Base-by-base conservation (phyloP, 23 tunicate species). In the Ascidia mentula region DNA sequence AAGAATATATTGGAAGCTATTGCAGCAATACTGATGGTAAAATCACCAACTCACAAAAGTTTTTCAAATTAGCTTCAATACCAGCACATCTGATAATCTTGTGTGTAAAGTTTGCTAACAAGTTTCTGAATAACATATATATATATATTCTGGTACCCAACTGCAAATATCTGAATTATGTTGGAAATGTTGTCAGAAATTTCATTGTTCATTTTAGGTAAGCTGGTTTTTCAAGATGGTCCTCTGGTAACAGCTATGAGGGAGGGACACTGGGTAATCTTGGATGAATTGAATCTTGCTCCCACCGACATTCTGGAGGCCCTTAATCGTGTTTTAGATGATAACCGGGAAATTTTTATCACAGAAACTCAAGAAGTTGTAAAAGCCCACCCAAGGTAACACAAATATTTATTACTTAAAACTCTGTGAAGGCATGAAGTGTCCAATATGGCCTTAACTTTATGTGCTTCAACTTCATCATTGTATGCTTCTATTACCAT, bases 231-330 rank as follows among this genome's bases (percentile, higher is more conserved):
- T 40, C 95, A 90, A 69, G 96, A 95, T 69, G 99, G 99, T 34
- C 96, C 99, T 15, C 84, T 95, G 70, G 99, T 95, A 18, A 95
- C 95, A 35, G 99, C 99, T 2, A 95, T 95, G 99, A 83, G 96
- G 9, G 86, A 95, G 60, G 99, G 99, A 4, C 74, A 90, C 75
- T 95, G 99, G 99, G 86, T 95, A 0, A 86, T 95, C 5, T 69
- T 95, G 59, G 99, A 95, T 70, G 99, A 95, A 73, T 72, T 95
- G 24, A 95, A 95, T 82, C 92, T 95, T 9, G 99, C 99, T 46
- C 96, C 99, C 32, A 86, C 99, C 36, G 99, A 95, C 86, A 87
- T 95, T 22, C 79, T 95, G 74, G 99, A 95, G 71, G 93, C 99
- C 0, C 70, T 95, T 40, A 95, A 95, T 69, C 89, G 99, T 12